Evolutionary conservation across 2,113 vertebrate genomes (phyloP), one percentile per base, ranked within the genome.

Genomic region (Elephas maximus): DNA sequence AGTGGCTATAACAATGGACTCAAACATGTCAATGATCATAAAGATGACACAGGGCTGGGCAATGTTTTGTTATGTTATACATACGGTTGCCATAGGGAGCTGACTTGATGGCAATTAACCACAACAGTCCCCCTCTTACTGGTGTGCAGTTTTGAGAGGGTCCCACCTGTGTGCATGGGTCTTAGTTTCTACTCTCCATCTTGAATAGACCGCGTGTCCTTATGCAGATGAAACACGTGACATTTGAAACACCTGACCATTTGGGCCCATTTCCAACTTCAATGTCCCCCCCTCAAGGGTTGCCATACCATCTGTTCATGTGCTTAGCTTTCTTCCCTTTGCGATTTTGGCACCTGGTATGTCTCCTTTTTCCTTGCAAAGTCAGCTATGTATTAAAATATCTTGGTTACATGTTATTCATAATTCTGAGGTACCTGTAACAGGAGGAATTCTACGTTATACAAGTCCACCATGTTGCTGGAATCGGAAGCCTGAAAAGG

Each of bases 401-500:
- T 33, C 85, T 63, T 73, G 88, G 71, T 23, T 76, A 18, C 14
- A 26, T 80, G 67, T 90, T 74, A 48, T 53, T 37, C 74, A 30
- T 67, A 28, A 23, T 65, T 87, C 84, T 10, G 60, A 44, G 65
- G 65, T 63, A 80, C 74, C 53, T 65, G 65, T 37, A 44, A 26
- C 26, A 44, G 53, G 86, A 79, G 81, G 65, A 80, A 90, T 90
- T 90, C 90, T 93, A 26, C n/a, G 33, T 73, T 3, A 3, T 83
- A 18, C 26, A 0, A 57, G 33, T 44, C 73, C 28, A 14, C 85
- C 78, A 4, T 53, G 48, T 26, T 53, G 48, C 48, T 51, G 48
- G 45, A 53, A 53, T 45, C 89, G 41, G 91, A 41, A 87, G 44
- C 28, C 79, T 90, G 83, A 95, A 93, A 89, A 95, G n/a, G 15